A percentile compares a stretch with the other conserved stretches of the same genome.
phyloP scores from a whole-genome alignment of 2,113 vertebrate genomes.

The Cichladusa arquata region DNA sequence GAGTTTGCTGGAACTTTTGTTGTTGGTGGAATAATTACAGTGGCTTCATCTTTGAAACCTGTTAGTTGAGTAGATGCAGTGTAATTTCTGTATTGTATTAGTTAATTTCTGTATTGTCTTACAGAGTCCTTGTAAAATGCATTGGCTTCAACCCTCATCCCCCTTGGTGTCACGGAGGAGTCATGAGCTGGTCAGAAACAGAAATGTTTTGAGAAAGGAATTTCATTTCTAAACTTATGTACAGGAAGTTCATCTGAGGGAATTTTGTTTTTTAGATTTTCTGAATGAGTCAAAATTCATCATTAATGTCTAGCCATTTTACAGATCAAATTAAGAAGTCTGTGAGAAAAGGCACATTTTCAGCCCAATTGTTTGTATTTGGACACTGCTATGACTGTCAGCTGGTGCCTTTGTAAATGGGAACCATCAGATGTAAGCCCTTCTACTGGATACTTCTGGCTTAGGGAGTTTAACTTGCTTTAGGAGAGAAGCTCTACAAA shows the following conservation, averaged over 20 bases:
- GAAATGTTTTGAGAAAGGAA: background rate
- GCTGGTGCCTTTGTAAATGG: background rate
- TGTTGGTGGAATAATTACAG: background rate
- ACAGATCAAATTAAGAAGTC: background rate
- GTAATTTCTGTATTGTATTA: background rate
- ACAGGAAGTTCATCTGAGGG: background rate
- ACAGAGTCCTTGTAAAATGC: background rate
- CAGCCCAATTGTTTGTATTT: background rate
- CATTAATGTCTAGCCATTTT: background rate
- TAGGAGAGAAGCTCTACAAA: background rate
- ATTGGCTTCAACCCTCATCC: background rate
- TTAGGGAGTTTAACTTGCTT: background rate
- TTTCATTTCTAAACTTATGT: fast-evolving
- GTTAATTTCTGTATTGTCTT: background rate
- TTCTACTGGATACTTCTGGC: background rate
- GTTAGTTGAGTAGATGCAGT: background rate
- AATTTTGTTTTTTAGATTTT: background rate
- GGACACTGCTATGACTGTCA: fast-evolving
- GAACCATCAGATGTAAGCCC: background rate
- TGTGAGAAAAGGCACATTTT: background rate
- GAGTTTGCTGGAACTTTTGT: background rate
- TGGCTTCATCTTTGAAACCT: background rate
- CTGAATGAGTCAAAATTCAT: background rate
- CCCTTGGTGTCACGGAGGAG: background rate
- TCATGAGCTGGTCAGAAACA: background rate